These are phyloP conservation scores for Apogon hyalosoma DNA, from an alignment of 2,797 vertebrate genomes.

Conservation along the genomic window DNA sequence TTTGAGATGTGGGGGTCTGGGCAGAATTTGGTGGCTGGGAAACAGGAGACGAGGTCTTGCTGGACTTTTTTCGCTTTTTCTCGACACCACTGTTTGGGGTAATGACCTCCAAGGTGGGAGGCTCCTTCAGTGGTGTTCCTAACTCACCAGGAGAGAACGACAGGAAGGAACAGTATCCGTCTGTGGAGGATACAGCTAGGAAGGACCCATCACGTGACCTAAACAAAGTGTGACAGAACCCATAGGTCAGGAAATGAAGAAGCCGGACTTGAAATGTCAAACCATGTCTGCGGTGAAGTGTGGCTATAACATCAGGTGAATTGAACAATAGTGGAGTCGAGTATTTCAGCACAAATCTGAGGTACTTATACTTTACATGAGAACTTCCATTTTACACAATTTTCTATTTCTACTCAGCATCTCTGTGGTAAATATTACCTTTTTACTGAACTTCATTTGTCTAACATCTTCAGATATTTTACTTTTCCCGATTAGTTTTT, in stretches of 20 bases:
- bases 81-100: constrained; percentile 81
- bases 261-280: not conserved
- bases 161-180: constrained; percentile 97
- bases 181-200: constrained; percentile 95
- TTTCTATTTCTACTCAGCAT: too few species aligned
- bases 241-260: not conserved
- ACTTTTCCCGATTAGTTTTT: too few species aligned
- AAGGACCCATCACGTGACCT: constrained; percentile 96
- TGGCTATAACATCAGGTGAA: too few species aligned
- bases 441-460: too few species aligned
- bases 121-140: constrained; percentile 91
- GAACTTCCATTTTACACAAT: too few species aligned
- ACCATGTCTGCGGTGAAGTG: too few species aligned
- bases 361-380: too few species aligned
- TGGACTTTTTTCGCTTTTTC: constrained; percentile 89
- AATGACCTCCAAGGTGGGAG: constrained; percentile 85
- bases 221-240: constrained; percentile 32
- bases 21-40: constrained; percentile 66
- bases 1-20: constrained; percentile 37
- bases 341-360: too few species aligned
- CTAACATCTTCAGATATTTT: too few species aligned
- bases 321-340: too few species aligned
- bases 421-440: too few species aligned
- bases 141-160: constrained; percentile 93
- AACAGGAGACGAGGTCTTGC: constrained; percentile 80